Evolutionary conservation across 2,113 vertebrate species (phyloP).

Genomic region (Dermatemys mawii): DNA sequence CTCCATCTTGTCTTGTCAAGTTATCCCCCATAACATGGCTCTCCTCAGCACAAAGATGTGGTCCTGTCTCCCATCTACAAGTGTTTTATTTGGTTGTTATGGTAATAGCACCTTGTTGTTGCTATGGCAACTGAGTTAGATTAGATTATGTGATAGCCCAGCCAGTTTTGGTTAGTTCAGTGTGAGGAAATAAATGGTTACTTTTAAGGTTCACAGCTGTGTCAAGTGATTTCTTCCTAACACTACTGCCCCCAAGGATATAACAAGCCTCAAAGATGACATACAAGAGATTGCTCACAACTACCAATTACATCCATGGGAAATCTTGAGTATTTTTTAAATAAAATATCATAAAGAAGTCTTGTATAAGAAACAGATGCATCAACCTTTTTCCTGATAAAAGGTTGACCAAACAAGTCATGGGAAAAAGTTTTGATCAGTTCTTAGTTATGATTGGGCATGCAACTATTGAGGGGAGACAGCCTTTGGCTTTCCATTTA

Average conservation of each 20-base stretch:
- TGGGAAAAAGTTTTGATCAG: neutral
- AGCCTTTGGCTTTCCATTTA: neutral
- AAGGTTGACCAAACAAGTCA: neutral
- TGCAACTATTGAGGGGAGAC: neutral
- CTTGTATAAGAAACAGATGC: neutral
- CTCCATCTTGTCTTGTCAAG: neutral
- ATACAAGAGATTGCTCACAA: neutral
- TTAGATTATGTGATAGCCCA: no score
- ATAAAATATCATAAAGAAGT: neutral
- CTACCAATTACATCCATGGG: neutral
- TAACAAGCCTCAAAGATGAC: neutral
- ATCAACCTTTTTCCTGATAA: neutral
- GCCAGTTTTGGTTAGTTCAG: no score
- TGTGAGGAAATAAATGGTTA: no score
- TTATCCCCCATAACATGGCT: neutral
- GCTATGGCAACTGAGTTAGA: no score
- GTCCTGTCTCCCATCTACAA: neutral
- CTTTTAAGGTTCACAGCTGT: no score
- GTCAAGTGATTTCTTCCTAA: no score
- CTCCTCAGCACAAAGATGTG: neutral
- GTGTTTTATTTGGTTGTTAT: no score
- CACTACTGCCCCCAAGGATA: no score
- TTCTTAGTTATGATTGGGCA: neutral
- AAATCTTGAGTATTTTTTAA: neutral
- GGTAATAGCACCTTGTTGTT: no score